phyloP scores from a whole-genome alignment of 2,888 invertebrate species.

The Bugula neritina region DNA sequence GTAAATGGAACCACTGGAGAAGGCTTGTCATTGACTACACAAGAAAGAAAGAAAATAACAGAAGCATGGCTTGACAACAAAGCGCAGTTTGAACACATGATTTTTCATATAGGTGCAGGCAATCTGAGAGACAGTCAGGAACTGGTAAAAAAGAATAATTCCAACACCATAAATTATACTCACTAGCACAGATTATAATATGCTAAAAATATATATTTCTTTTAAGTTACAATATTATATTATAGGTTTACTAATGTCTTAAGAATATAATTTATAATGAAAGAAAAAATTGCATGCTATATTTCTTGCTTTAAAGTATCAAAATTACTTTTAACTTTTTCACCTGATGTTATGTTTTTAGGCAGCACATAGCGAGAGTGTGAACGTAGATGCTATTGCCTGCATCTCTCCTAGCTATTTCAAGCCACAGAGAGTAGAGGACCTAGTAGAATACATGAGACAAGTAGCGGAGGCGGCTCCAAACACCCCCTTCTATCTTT shows the following conservation, averaged over 20 bases:
- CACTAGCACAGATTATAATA: no score
- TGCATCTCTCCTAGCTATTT: slow-evolving; percentile 45
- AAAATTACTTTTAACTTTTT: no score
- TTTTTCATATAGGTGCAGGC: slow-evolving; percentile 38
- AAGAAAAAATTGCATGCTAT: no score
- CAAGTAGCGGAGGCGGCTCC: slow-evolving; percentile 67
- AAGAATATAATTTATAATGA: no score
- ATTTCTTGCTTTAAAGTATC: no score
- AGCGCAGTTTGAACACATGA: slow-evolving; percentile 34
- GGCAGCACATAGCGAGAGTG: slow-evolving; percentile 45
- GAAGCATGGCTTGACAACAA: slow-evolving; percentile 57
- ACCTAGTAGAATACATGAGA: slow-evolving; percentile 50
- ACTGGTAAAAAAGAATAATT: slow-evolving; percentile 34
- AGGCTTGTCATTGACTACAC: slow-evolving; percentile 62
- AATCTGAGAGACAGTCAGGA: slow-evolving; percentile 36
- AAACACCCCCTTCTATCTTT: slow-evolving; percentile 71
- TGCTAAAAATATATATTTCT: no score
- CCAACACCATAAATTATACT: no score
- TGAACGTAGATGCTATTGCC: slow-evolving; percentile 44
- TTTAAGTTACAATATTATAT: no score
- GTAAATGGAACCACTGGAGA: slow-evolving; percentile 78
- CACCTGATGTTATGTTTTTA: slow-evolving; percentile 31
- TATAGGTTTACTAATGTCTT: no score
- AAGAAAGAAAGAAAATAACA: slow-evolving; percentile 64
- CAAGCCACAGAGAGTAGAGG: slow-evolving; percentile 43